Evolutionary conservation across 2,113 vertebrate genomes (phyloP).

Genomic region (Rhea americana): DNA sequence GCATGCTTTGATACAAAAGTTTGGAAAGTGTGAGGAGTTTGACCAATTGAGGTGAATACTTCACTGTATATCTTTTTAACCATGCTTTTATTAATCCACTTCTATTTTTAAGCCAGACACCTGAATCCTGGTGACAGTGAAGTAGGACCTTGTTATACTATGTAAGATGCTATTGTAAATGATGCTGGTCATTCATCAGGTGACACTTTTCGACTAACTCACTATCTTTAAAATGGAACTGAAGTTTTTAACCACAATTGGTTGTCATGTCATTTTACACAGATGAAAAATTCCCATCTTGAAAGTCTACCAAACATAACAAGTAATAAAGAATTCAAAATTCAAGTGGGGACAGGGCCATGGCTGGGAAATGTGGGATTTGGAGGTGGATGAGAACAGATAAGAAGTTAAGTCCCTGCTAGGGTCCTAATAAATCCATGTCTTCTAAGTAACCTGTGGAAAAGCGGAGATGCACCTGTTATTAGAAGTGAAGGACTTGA

Average conservation of each 20-base stretch:
- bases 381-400: background rate
- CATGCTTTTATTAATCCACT: background rate
- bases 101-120: background rate
- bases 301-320: background rate
- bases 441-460: background rate
- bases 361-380: background rate
- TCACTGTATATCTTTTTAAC: background rate
- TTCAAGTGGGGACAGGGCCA: background rate
- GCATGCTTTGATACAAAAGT: background rate
- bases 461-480: background rate
- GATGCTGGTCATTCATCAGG: rapidly evolving
- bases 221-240: background rate
- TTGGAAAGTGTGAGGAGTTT: background rate
- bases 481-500: background rate
- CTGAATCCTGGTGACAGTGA: background rate
- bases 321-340: background rate
- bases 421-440: background rate
- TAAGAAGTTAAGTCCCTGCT: background rate
- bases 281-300: background rate
- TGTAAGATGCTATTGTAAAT: background rate
- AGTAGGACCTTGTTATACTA: background rate
- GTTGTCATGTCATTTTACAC: background rate
- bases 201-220: background rate
- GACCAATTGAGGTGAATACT: background rate
- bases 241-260: background rate